phyloP scores from a whole-genome alignment of 2,797 vertebrate species.

The Ciconia nigra region DNA sequence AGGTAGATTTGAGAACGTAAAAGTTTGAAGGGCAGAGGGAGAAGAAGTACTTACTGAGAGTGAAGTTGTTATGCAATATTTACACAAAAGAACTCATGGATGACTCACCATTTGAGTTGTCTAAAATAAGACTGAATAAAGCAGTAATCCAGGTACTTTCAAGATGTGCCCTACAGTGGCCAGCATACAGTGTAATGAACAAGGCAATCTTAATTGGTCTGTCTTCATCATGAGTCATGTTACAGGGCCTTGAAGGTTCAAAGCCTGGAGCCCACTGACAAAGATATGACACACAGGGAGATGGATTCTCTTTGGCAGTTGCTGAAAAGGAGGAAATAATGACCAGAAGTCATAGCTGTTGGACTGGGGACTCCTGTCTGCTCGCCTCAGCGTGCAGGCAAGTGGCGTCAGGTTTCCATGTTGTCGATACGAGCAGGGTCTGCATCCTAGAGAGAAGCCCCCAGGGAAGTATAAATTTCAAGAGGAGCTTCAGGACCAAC shows the following conservation, averaged over 20 bases:
- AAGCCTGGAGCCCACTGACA: not conserved
- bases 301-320: not conserved
- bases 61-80: not conserved
- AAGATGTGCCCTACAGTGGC: not conserved
- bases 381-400: not conserved
- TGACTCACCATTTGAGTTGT: constrained; percentile 2
- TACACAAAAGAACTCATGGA: not conserved
- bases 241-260: not conserved
- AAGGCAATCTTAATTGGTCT: not conserved
- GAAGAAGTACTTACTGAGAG: not conserved
- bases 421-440: not conserved
- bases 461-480: not conserved
- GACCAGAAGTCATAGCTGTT: not conserved
- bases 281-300: not conserved
- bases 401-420: not conserved
- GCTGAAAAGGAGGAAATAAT: not conserved
- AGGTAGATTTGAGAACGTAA: not conserved
- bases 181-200: not conserved
- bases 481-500: not conserved
- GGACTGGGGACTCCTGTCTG: not conserved
- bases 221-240: not conserved
- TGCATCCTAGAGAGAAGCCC: not conserved
- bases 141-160: not conserved
- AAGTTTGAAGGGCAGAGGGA: not conserved
- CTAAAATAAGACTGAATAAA: constrained; percentile 17